phyloP scores from a whole-genome alignment of 1,140 invertebrate genomes.

The Fopius arisanus region DNA sequence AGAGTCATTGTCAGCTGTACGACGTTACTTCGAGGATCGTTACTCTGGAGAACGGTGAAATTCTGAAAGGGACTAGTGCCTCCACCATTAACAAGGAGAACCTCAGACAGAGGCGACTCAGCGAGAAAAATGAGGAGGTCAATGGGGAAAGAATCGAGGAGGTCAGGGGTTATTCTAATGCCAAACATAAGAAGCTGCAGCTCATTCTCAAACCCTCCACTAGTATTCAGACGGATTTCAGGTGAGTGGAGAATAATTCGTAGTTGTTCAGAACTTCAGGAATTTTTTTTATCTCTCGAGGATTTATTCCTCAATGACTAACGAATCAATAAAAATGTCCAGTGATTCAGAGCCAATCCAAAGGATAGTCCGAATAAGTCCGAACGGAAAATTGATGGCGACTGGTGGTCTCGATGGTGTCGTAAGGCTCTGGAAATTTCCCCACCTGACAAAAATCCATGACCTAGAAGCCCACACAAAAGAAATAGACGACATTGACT shows the following conservation, averaged over 20 bases:
- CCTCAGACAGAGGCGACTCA: slow-evolving; percentile 58
- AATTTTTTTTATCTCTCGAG: too few relatives aligned
- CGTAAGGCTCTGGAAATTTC: slow-evolving; percentile 89
- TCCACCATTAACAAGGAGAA: slow-evolving; percentile 39
- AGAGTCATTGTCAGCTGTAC: slow-evolving; percentile 91
- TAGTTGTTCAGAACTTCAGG: too few relatives aligned
- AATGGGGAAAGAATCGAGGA: slow-evolving; percentile 60
- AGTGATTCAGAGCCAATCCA: slow-evolving; percentile 80
- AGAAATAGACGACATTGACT: slow-evolving; percentile 92
- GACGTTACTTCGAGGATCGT: slow-evolving; percentile 77
- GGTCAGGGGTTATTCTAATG: slow-evolving; percentile 59
- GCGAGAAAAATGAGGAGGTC: slow-evolving; percentile 57
- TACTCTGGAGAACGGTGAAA: slow-evolving; percentile 59
- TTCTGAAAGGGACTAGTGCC: slow-evolving; percentile 53
- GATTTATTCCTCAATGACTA: slow-evolving; percentile 1
- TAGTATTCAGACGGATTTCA: slow-evolving; percentile 83
- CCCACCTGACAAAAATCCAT: slow-evolving; percentile 74
- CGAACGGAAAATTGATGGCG: slow-evolving; percentile 79
- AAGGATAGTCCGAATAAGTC: slow-evolving; percentile 84
- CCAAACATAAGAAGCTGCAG: slow-evolving; percentile 71
- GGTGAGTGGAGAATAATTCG: too few relatives aligned
- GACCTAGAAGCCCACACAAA: slow-evolving; percentile 77
- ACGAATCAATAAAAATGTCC: slow-evolving; percentile 38
- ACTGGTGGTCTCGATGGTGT: slow-evolving; percentile 92
- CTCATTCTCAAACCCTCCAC: slow-evolving; percentile 77